Percentiles rank a stretch among this genome's conserved stretches.
These are phyloP conservation scores for Nephrotoma appendiculata DNA, from an alignment of 2,888 invertebrate species.

Conservation along the genomic window DNA sequence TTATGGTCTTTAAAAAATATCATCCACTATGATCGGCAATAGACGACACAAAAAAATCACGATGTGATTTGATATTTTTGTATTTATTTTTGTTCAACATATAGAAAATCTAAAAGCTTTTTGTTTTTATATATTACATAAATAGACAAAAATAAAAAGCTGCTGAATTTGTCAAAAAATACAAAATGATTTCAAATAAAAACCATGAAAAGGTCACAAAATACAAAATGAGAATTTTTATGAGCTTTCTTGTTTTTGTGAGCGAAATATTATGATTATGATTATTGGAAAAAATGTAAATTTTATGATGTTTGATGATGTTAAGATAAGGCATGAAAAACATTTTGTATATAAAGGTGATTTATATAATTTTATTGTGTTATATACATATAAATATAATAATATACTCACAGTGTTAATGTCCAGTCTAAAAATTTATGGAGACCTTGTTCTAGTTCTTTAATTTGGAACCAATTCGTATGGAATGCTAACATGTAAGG, in stretches of 20 bases:
- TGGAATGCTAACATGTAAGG: slow-evolving; percentile 95
- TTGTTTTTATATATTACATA: neutral
- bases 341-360: neutral
- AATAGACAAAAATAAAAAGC: neutral
- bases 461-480: slow-evolving; percentile 91
- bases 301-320: neutral
- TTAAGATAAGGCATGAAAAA: neutral
- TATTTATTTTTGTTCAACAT: neutral
- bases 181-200: neutral
- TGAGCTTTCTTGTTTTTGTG: neutral
- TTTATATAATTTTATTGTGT: neutral
- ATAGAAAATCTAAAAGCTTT: neutral
- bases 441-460: slow-evolving; percentile 64
- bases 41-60: neutral
- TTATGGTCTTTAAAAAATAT: neutral
- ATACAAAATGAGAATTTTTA: neutral
- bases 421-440: slow-evolving; percentile 79
- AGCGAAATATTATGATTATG: neutral
- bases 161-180: neutral
- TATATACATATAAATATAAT: neutral
- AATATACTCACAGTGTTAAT: slow-evolving; percentile 44
- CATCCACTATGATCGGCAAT: neutral
- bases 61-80: neutral
- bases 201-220: neutral
- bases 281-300: neutral